Evolutionary conservation across 2,113 vertebrate genomes (phyloP), one percentile per base, ranked within the genome.

Genomic region (Carassius auratus): DNA sequence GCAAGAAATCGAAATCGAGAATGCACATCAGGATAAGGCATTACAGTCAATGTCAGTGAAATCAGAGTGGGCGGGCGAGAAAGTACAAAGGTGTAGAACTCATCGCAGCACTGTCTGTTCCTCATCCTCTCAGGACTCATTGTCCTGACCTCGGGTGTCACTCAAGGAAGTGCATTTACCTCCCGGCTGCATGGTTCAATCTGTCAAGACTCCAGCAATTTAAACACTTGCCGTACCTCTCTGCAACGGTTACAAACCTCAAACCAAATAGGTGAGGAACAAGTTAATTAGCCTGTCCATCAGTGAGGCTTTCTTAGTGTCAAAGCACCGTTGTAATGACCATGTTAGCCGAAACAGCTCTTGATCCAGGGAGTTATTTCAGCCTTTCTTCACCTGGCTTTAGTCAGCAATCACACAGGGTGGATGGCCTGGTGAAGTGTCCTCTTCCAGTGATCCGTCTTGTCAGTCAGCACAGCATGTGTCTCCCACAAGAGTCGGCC

Each of bases 211-310:
- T 84, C 36, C 13, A 66, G 64, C 83, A 71, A 76, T 71, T 80
- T 84, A 45, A 57, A 83, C 52, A 14, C 52, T 50, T 30, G 19
- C 21, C 30, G 81, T 45, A 68, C 79, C 42, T 52, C 59, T 61
- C 80, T 26, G 36, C 68, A 61, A 57, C 26, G 52, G 73, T 71
- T 81, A 76, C 85, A 78, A 59, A 62, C 73, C 81, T 69, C 30
- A 52, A 76, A 71, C 55, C 50, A n/a, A 61, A 79, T 79, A 66
- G 87, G 83, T 76, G 87, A 86, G 84, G 83, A 78, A 61, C 38
- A 64, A 86, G 86, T 76, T 61, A 78, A 89, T 90, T 86, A 89
- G 48, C n/a, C 59, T 88, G 89, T 90, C 89, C 84, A 85, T 90
- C 87, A 89, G 84, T 19, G 1, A 21, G 45, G 64, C 61, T 77